Base-by-base conservation (phyloP, 2,888 invertebrate species). In the Quadroppia sp. region DNA sequence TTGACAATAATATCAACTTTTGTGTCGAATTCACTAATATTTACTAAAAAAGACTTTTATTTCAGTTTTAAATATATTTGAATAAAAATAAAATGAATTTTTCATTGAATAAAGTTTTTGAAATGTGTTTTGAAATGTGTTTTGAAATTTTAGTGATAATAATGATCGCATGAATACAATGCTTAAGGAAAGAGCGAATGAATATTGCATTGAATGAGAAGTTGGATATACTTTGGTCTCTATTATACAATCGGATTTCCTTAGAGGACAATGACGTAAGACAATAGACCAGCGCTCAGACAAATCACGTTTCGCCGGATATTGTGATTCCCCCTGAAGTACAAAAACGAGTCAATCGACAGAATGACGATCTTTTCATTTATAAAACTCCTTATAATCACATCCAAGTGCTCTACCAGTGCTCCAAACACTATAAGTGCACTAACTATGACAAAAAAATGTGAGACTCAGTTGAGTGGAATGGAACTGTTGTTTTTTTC, bases 281-380 rank as follows among this genome's bases (percentile, higher is more conserved):
- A 67, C 67, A 67, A 67, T 42, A 67, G 67, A 67, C 67, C 25
- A 67, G 67, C n/a, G 23, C 30, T 61, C 20, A 67, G 67, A 67
- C 67, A 67, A 67, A 67, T 67, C 67, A 67, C 67, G 42, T 67
- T 36, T 15, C 23, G 11, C 67, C 40, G 67, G 67, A 67, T 67
- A 67, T 67, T 20, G 40, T 36, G 42, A 40, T 1, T 67, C 67
- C 42, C 23, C 42, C 42, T 28, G 20, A 4, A 61, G 32, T 36
- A 20, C 36, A 1, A 20, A 53, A 53, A 20, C 2, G 23, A 7
- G 17, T 15, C 11, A 45, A 45, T 45, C 45, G 15, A 45, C 15
- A 45, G 32, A 67, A 42, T 40, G 67, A 67, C 67, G 67, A 61
- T 32, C 61, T 61, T 61, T 61, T 61, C 61, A 61, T 61, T 61